Conservation (phyloP, 2,888 invertebrate genomes). For the Monochamus alternatus region DNA sequence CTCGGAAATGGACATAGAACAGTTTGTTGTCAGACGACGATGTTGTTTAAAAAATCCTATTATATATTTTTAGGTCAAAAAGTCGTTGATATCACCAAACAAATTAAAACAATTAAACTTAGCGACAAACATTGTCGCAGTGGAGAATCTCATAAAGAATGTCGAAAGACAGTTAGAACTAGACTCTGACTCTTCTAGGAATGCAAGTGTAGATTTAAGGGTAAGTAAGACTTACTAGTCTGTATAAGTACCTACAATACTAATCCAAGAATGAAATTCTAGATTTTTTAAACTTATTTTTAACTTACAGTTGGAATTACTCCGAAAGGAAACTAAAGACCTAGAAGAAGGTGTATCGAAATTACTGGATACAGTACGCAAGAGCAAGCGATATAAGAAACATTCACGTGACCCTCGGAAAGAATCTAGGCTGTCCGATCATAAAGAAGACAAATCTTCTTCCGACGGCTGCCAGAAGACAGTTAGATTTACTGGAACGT, state of each 20-base stretch:
- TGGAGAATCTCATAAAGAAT: constrained; percentile 64
- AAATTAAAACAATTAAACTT: constrained; percentile 62
- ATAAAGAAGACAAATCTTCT: background rate
- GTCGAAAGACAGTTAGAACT: constrained; percentile 62
- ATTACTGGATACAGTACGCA: constrained; percentile 57
- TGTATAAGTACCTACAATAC: too few relatives aligned
- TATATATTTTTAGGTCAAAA: constrained; percentile 44
- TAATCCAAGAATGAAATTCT: too few relatives aligned
- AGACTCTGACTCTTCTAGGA: background rate
- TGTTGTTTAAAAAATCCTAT: background rate
- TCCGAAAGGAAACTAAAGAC: constrained; percentile 62
- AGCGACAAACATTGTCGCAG: constrained; percentile 61
- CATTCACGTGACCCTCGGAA: background rate
- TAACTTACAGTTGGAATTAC: constrained; percentile 56
- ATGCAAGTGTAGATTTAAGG: background rate
- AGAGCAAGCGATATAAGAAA: constrained; percentile 26
- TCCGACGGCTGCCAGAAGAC: constrained; percentile 28
- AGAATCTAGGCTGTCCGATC: background rate
- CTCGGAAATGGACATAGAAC: too few relatives aligned
- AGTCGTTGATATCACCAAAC: constrained; percentile 45
- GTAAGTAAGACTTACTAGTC: background rate
- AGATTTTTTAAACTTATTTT: too few relatives aligned
- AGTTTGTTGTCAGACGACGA: too few relatives aligned
- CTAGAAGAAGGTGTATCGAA: constrained; percentile 62
- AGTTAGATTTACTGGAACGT: constrained; percentile 41